Base-by-base conservation (phyloP, 2,113 vertebrate genomes). In the Neolamprologus devosi region DNA sequence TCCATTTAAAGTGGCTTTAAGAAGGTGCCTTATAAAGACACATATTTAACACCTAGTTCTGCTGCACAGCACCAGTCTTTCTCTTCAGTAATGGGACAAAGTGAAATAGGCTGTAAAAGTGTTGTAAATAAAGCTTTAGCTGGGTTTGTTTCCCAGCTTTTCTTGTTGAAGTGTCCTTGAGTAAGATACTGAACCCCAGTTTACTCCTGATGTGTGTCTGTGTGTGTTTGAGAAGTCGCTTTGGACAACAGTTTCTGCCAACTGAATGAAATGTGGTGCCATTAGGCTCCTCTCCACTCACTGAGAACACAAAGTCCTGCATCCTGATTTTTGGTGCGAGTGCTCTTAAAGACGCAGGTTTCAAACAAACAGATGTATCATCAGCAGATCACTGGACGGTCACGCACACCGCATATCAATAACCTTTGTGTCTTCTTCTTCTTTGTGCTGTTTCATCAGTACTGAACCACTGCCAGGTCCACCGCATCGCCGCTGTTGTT, bases 401-500 rank as follows among this genome's bases (percentile, higher is more conserved):
- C 28, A 51, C 21, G 37, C 21, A 40, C n/a, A 12, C 16, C 3
- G 68, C 26, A 19, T 47, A 33, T 80, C 55, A 75, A 51, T 85
- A 87, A 83, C 19, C 30, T 82, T 75, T 6, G 19, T 7, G 55
- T 70, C 10, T 81, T 53, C 30, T 58, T 81, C 28, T 42, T 57
- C 33, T 85, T 83, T 89, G 8, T 86, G 37, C 35, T 84, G 42
- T 88, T 87, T 91, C 42, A n/a, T 60, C 85, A 99, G 99, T 99
- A 49, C 90, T 99, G 89, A 98, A 96, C 88, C 97, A 98, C 60
- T 98, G 98, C 85, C 97, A 99, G 93, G 97, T 98, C 3, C 97
- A 97, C 93, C 92, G 91, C 54, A 96, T 98, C 83, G 94, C 97
- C 7, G 95, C 98, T 1, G 93, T 97, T 9, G 92, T 98, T 40